Percentiles rank a stretch among this genome's conserved stretches.
These are phyloP conservation scores for Nothobranchius furzeri DNA, from an alignment of 2,113 vertebrate species.

Conservation along the genomic window DNA sequence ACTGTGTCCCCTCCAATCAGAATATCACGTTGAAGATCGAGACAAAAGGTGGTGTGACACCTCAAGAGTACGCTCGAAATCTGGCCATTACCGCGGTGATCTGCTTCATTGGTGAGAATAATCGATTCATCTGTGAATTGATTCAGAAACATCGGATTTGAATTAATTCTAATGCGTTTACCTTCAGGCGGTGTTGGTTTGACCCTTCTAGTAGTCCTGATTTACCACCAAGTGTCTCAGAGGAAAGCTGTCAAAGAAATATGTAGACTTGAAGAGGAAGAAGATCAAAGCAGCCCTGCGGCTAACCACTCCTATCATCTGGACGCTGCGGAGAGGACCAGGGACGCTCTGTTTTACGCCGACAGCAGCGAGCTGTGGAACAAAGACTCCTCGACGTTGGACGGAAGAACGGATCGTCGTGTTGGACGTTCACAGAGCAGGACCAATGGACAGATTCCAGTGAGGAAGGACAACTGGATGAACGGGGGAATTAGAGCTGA, in stretches of 20 bases:
- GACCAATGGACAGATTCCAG: not conserved
- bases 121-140: not conserved
- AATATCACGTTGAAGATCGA: conserved; percentile 73
- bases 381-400: conserved; percentile 7
- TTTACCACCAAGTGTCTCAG: conserved; percentile 50
- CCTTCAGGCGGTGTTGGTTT: conserved; percentile 71
- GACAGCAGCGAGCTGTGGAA: conserved; percentile 26
- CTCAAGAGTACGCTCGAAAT: conserved; percentile 72
- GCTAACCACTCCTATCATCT: conserved; percentile 48
- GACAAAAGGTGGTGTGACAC: conserved; percentile 47
- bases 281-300: conserved; percentile 17
- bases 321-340: conserved; percentile 26
- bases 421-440: conserved; percentile 23
- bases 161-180: conserved; percentile 3
- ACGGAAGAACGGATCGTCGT: not conserved
- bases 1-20: conserved; percentile 77
- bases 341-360: not conserved
- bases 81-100: conserved; percentile 77
- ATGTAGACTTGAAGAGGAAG: conserved; percentile 50
- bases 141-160: not conserved
- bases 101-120: conserved; percentile 82
- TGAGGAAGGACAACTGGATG: conserved; percentile 30
- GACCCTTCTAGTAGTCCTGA: conserved; percentile 61
- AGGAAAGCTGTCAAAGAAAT: conserved; percentile 44
- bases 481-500: conserved; percentile 26